Evolutionary conservation across 2,797 vertebrate genomes (phyloP), one percentile per base, ranked within the genome.

Genomic region (Lepus oiostolus): DNA sequence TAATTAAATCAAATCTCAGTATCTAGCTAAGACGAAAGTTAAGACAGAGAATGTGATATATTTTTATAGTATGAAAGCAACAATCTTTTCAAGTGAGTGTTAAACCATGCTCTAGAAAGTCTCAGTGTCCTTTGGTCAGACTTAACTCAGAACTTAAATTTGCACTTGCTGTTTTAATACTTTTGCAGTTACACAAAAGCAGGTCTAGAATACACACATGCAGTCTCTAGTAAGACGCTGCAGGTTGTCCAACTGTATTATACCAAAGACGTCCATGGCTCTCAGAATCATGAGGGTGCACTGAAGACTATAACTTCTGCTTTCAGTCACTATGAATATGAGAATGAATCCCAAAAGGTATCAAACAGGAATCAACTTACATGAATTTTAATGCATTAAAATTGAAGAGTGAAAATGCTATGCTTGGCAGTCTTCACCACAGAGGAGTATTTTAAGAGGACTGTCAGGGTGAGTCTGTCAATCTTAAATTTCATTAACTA

Each of bases 21-120:
- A 98, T 97, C 97, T 87, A 96, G 81, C 72, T 94, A 92, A 79
- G 85, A 50, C 63, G 71, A 87, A 50, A 35, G 30, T 85, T 65
- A 94, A 86, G 95, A 96, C 94, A 97, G 90, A 94, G 94, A 97
- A 95, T 95, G 80, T 84, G 90, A 97, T 92, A 88, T 97, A 98
- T 98, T 98, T 98, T 97, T 98, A 83, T 12, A 94, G 87, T 63
- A 98, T 91, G 88, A 96, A 97, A 96, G 50, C 83, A 95, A 97
- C 91, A 94, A 97, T 96, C 95, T 96, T 97, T 98, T 98, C 98
- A 98, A 98, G 96, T 97, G 98, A 98, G 94, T n/a, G 32, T 81
- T 95, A 98, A 98, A 95, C 50, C 30, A 90, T 88, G 72, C 65
- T 75, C 91, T 97, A 93, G 97, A 95, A 98, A 98, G 97, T 85